Conservation (phyloP, 1,140 invertebrate genomes). For the Nasonia longicornis region DNA sequence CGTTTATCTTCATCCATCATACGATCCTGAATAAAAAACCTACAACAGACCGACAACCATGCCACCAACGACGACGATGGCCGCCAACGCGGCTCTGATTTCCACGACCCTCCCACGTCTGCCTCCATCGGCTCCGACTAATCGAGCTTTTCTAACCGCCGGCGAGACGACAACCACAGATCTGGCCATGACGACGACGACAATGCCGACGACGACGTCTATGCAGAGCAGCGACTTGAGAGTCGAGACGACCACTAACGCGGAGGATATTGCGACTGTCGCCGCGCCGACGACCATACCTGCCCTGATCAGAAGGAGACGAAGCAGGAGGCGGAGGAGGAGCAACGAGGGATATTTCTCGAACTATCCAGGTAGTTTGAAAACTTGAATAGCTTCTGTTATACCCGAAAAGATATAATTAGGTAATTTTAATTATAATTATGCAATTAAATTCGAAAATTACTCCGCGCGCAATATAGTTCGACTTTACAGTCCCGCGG, state of each 20-base stretch:
- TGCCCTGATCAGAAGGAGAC: neutral
- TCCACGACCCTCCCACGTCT: conserved; percentile 6
- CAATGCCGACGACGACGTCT: conserved; percentile 31
- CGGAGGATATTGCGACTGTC: conserved; percentile 21
- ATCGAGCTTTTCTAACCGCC: neutral
- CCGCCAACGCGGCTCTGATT: neutral
- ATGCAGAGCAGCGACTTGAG: conserved; percentile 20
- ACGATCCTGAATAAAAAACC: no score
- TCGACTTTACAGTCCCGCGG: neutral
- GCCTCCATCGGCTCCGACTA: neutral
- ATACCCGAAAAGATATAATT: no score
- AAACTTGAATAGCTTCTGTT: neutral
- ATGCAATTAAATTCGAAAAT: neutral
- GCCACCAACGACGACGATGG: conserved; percentile 10
- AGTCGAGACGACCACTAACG: neutral
- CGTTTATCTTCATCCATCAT: no score
- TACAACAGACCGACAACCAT: conserved; percentile 5
- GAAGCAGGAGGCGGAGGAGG: conserved; percentile 45
- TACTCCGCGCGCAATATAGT: neutral
- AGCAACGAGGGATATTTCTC: conserved; percentile 53
- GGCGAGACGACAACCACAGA: conserved; percentile 26
- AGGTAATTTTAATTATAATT: no score
- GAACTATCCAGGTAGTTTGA: conserved; percentile 55
- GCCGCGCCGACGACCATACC: neutral
- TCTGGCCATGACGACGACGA: conserved; percentile 1